These are phyloP conservation scores for Cryptotermes secundus DNA, from an alignment of 1,140 invertebrate genomes.

Conservation along the genomic window DNA sequence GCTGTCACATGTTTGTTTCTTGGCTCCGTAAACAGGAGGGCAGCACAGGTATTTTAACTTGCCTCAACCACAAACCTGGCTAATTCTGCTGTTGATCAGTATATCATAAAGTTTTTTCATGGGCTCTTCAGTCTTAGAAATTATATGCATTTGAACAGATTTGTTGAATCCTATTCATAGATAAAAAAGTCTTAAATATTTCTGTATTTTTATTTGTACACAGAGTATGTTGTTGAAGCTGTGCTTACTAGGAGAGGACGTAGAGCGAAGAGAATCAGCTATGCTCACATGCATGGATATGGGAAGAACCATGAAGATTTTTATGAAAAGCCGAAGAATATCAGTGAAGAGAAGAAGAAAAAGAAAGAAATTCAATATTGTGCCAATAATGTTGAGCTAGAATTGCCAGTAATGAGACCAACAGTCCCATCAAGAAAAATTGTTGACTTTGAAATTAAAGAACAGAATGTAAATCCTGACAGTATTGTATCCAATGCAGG, in stretches of 20 bases:
- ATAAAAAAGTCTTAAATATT: not conserved
- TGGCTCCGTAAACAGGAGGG: no score
- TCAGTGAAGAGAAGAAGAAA: not conserved
- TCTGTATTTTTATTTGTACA: not conserved
- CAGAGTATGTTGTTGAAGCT: not conserved
- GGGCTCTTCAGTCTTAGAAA: no score
- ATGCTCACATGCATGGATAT: not conserved
- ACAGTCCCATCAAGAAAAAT: not conserved
- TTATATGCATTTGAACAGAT: no score
- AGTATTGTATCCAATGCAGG: not conserved
- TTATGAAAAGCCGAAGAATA: not conserved
- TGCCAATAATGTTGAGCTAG: not conserved
- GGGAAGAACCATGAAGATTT: not conserved
- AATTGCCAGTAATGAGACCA: not conserved
- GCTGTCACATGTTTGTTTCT: no score
- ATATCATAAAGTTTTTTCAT: no score
- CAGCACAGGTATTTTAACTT: no score
- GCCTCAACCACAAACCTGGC: no score
- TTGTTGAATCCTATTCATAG: no score
- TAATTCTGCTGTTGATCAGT: no score
- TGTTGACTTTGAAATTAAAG: not conserved
- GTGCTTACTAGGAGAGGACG: not conserved
- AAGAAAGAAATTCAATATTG: not conserved
- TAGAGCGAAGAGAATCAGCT: not conserved
- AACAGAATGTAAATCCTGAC: not conserved